Conservation (phyloP, 2,888 invertebrate genomes). For the Boloria euphrosyne region DNA sequence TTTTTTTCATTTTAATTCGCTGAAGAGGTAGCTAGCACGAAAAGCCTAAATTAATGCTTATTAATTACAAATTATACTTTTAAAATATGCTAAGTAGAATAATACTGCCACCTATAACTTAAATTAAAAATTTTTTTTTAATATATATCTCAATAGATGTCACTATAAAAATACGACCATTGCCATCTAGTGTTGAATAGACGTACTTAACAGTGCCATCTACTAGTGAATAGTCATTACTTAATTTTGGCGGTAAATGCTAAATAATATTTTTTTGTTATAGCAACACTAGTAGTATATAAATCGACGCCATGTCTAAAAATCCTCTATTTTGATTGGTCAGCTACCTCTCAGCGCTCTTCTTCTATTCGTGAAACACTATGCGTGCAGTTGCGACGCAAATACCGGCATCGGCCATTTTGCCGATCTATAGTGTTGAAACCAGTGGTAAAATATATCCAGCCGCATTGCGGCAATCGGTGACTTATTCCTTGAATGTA, state of each 20-base stretch:
- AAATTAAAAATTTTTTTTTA: not conserved
- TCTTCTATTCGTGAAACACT: constrained; percentile 39
- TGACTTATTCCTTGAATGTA: constrained; percentile 54
- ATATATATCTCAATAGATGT: constrained; percentile 44
- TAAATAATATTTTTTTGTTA: constrained; percentile 19
- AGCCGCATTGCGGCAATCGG: constrained; percentile 71
- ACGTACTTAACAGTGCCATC: constrained; percentile 19
- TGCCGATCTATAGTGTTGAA: constrained; percentile 48
- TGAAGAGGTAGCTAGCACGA: no score
- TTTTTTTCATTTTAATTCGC: no score
- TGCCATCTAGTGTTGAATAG: constrained; percentile 44
- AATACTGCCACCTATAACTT: not conserved
- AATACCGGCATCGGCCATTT: constrained; percentile 65
- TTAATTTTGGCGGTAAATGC: constrained; percentile 8
- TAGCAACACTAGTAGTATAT: constrained; percentile 67
- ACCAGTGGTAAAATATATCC: constrained; percentile 51
- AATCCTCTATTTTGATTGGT: constrained; percentile 75
- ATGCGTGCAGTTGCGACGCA: constrained; percentile 48
- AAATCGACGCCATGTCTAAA: constrained; percentile 56
- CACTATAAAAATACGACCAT: constrained; percentile 19
- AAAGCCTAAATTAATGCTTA: no score
- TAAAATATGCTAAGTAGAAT: no score
- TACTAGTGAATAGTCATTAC: constrained; percentile 13
- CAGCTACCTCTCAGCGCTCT: constrained; percentile 33
- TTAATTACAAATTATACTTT: no score